Evolutionary conservation across 2,888 invertebrate species (phyloP), one percentile per base, ranked within the genome.

Genomic region (Mamestra brassicae): DNA sequence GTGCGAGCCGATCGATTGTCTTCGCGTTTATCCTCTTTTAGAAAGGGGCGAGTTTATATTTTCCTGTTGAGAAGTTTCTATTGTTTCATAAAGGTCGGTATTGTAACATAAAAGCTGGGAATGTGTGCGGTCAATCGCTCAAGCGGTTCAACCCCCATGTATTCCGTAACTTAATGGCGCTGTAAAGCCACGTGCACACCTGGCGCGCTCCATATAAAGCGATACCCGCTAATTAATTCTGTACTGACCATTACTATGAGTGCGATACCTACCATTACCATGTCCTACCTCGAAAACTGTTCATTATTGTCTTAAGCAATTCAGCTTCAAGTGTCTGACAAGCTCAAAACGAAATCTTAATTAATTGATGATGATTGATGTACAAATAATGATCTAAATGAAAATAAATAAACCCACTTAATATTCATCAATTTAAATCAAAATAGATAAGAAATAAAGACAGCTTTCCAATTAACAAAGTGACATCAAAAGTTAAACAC

Each of bases 141-240:
- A 92, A 91, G 90, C 91, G 91, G 87, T 89, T 88, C 91, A 88
- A 87, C 84, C 89, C 90, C 83, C 87, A 86, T 91, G 91, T 91
- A 91, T 90, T 92, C 85, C 87, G 89, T 87, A 88, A 85, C 89
- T 90, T 94, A 94, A 95, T 94, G 91, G 93, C 89, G 90, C 89
- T 92, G 92, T 94, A 94, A 95, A 94, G 94, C 91, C 90, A 84
- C 88, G 88, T 89, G 88, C 92, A 93, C 95, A 95, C 95, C 95
- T 95, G 95, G 91, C 89, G 87, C 91, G 83, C 85, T 88, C 85
- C 88, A 87, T 89, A 86, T 89, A 88, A 89, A 91, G 88, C 90
- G 89, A 91, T 91, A 91, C 88, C 88, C 90, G 92, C 90, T 94
- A 96, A 95, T 95, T 95, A 95, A 95, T 95, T 95, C 94, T 94